Percentiles rank a stretch among this genome's conserved stretches.
Evolutionary conservation across 2,113 vertebrate species (phyloP).

Genomic region (Hyperopisus bebe): DNA sequence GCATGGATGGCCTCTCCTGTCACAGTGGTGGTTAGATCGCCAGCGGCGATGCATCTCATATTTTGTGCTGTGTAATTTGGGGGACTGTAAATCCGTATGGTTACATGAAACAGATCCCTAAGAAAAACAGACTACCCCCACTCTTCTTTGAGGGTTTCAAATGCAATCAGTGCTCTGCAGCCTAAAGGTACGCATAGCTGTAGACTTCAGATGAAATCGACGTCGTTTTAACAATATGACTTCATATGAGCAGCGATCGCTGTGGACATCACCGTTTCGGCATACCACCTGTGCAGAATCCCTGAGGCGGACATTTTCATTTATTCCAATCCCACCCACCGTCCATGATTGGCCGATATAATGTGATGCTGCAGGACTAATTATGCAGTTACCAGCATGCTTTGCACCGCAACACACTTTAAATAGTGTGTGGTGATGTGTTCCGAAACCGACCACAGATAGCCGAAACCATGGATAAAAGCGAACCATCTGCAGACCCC

Average conservation of each 20-base stretch:
- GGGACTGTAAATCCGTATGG: not conserved
- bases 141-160: not conserved
- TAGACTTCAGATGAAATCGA: not conserved
- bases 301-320: too few species aligned
- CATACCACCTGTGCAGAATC: too few species aligned
- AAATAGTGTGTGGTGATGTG: too few species aligned
- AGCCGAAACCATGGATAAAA: too few species aligned
- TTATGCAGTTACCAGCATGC: too few species aligned
- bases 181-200: not conserved
- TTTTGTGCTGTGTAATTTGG: not conserved
- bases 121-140: not conserved
- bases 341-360: too few species aligned
- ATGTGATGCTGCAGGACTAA: too few species aligned
- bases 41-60: not conserved
- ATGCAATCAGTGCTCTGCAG: not conserved
- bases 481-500: too few species aligned
- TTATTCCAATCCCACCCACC: too few species aligned
- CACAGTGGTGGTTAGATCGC: slow-evolving; percentile 18
- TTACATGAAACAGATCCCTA: not conserved
- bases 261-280: too few species aligned
- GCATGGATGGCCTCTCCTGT: not conserved
- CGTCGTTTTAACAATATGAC: not conserved
- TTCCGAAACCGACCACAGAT: too few species aligned
- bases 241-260: not conserved
- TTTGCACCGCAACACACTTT: too few species aligned